A percentile compares a stretch with the other conserved stretches of the same genome.
phyloP scores from a whole-genome alignment of 2,113 vertebrate species.

The Strigops habroptila region DNA sequence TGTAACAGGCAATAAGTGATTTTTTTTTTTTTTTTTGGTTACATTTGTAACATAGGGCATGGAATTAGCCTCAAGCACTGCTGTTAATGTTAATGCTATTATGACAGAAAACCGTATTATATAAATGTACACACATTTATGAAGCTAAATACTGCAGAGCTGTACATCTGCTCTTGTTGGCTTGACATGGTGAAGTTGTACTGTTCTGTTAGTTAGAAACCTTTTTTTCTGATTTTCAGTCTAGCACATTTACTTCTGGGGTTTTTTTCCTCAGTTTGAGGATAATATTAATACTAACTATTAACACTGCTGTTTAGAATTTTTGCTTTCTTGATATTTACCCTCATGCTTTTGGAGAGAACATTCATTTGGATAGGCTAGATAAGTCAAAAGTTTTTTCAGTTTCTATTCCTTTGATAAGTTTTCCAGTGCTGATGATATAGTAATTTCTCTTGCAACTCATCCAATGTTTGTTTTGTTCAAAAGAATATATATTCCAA shows the following conservation, averaged over 20 bases:
- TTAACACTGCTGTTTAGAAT: fast-evolving
- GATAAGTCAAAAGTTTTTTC: background rate
- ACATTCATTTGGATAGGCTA: background rate
- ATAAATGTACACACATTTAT: background rate
- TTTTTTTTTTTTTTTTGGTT: background rate
- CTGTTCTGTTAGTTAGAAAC: background rate
- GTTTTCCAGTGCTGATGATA: background rate
- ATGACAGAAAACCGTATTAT: background rate
- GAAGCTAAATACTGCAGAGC: background rate
- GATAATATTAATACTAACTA: background rate
- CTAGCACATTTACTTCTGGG: fast-evolving
- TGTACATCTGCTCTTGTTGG: background rate
- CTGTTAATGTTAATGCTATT: background rate
- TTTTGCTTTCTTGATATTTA: background rate
- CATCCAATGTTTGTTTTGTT: background rate
- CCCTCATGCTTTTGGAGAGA: background rate
- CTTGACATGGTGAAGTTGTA: background rate
- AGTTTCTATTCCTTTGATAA: background rate
- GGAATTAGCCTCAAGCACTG: background rate
- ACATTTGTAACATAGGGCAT: background rate
- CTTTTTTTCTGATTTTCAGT: background rate
- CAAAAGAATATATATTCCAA: background rate
- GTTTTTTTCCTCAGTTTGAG: background rate
- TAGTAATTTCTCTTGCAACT: background rate
- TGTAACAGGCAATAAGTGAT: background rate